A percentile compares a stretch with the other conserved stretches of the same genome.
These are phyloP conservation scores for Strongylocentrotus purpuratus DNA, from an alignment of 35 echinoderm and acorn worm genomes.

Conservation along the genomic window DNA sequence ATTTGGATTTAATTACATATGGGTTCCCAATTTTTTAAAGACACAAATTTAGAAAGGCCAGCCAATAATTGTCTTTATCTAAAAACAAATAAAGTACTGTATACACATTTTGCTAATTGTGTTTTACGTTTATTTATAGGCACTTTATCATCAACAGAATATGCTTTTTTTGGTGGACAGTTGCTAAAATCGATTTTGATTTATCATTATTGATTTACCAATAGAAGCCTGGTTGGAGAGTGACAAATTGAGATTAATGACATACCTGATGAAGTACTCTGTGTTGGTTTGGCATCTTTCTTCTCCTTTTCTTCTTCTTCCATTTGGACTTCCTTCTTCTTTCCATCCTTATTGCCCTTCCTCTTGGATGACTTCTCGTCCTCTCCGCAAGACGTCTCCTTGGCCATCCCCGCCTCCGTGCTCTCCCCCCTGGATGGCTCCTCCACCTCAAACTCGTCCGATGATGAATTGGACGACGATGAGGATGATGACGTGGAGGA, in stretches of 20 bases:
- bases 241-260: not conserved
- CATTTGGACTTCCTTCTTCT: not conserved
- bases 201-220: too few species aligned
- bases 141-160: too few species aligned
- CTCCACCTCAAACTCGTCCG: slow-evolving; percentile 43
- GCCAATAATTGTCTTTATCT: too few species aligned
- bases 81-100: too few species aligned
- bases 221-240: too few species aligned
- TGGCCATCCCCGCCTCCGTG: not conserved
- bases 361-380: slow-evolving; percentile 12
- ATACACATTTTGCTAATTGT: too few species aligned
- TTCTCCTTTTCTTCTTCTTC: slow-evolving; percentile 27
- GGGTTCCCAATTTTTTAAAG: too few species aligned
- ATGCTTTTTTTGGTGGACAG: too few species aligned
- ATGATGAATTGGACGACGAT: slow-evolving; percentile 8
- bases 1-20: too few species aligned
- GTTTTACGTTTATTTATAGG: too few species aligned
- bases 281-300: not conserved
- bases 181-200: too few species aligned
- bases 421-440: not conserved
- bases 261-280: not conserved
- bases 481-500: slow-evolving; percentile 49
- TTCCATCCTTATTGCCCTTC: slow-evolving; percentile 9
- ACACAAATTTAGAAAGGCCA: too few species aligned
- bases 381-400: slow-evolving; percentile 1